phyloP scores from a whole-genome alignment of 2,888 invertebrate species.

The Cryptocephalus moraei region DNA sequence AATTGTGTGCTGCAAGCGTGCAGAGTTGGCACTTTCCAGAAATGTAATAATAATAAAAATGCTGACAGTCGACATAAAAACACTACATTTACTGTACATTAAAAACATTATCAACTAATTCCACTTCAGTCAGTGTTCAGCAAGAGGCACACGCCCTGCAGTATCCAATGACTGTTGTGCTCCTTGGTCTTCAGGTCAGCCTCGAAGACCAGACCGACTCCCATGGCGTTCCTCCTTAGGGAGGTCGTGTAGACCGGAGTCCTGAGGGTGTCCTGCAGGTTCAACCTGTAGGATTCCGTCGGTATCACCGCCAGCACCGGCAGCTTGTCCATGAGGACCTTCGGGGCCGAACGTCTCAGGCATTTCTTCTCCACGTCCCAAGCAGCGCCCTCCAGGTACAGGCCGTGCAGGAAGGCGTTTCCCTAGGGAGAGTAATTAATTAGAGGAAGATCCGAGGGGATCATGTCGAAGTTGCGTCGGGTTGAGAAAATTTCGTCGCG shows the following conservation, averaged over 20 bases:
- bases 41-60: too few relatives aligned
- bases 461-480: too few relatives aligned
- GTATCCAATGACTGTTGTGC: constrained; percentile 80
- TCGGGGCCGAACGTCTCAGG: constrained; percentile 66
- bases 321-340: constrained; percentile 73
- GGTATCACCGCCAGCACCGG: constrained; percentile 81
- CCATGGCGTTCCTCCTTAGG: constrained; percentile 79
- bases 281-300: constrained; percentile 71
- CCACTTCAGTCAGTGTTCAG: constrained; percentile 60
- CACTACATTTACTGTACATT: too few relatives aligned
- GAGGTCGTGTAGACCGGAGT: constrained; percentile 90
- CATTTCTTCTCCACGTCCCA: constrained; percentile 68
- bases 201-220: constrained; percentile 83
- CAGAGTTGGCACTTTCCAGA: too few relatives aligned
- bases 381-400: constrained; percentile 80
- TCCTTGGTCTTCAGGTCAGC: constrained; percentile 74
- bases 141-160: constrained; percentile 81
- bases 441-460: too few relatives aligned
- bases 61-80: too few relatives aligned
- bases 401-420: constrained; percentile 61
- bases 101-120: too few relatives aligned
- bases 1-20: too few relatives aligned
- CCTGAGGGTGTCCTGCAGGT: constrained; percentile 75
- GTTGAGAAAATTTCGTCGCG: too few relatives aligned
- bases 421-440: constrained; percentile 49